Evolutionary conservation across 2,113 vertebrate species (phyloP), one percentile per base, ranked within the genome.

Genomic region (Oenanthe melanoleuca): DNA sequence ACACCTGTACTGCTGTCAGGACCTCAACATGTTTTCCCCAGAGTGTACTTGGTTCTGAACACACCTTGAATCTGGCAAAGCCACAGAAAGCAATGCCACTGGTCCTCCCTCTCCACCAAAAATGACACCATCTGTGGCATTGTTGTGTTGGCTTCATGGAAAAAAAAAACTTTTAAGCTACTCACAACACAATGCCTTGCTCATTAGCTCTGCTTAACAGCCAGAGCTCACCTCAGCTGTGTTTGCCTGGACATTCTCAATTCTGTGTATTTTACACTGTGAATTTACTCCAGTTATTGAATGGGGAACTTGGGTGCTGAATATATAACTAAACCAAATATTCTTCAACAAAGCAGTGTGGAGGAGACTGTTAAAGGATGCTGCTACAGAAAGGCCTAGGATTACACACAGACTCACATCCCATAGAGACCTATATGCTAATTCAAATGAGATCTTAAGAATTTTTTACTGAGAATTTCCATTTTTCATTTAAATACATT

Each of bases 401-500:
- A 69, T 70, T 80, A 82, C 22, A 79, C 52, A 45, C 11, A 71
- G 71, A 21, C 37, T 79, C 16, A 7, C 8, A 8, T 85, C 64
- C 77, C 75, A 75, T 29, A 66, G 75, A 94, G 78, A 90, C 67
- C 88, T 88, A 64, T 78, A 60, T 2, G 7, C 61, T 90, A 85
- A 86, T 83, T 80, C 61, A 93, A 89, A 96, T 72, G 92, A 95
- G 72, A 86, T 94, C 93, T 96, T 89, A 91, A 75, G 82, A 92
- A 57, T 63, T 80, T 97, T 95, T 92, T 80, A 91, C 57, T 16
- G 67, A 88, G 86, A 96, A 95, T 97, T 97, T 97, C 86, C 94
- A 95, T 95, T 96, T 97, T 69, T 93, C 85, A 95, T 97, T 96
- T 96, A 96, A 95, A 95, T 64, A 91, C 79, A 49, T 72, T 60